Conservation (phyloP, 2,797 vertebrate species). For the Chelonia mydas region DNA sequence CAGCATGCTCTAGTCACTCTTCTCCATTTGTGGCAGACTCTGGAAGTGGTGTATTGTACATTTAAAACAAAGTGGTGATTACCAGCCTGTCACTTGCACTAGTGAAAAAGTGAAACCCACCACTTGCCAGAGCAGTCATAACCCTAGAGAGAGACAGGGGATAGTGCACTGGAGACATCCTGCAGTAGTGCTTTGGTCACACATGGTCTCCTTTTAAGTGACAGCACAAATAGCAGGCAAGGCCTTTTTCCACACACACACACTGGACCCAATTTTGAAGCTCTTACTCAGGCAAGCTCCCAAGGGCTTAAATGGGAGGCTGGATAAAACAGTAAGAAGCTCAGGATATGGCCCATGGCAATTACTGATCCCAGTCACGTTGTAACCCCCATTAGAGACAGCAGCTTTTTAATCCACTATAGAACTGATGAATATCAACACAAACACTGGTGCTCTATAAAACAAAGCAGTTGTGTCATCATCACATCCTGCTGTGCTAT, state of each 20-base stretch:
- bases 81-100: neutral
- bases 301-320: neutral
- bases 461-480: neutral
- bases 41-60: neutral
- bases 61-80: neutral
- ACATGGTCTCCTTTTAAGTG: neutral
- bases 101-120: fast-evolving
- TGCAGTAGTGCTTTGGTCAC: neutral
- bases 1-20: fast-evolving
- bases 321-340: neutral
- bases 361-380: neutral
- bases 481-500: neutral
- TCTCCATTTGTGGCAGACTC: neutral
- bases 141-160: fast-evolving
- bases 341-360: neutral
- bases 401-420: neutral
- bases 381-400: neutral
- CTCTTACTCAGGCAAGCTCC: neutral
- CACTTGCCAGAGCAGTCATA: neutral
- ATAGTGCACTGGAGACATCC: neutral
- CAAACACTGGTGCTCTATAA: neutral
- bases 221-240: neutral
- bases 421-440: neutral
- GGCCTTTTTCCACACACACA: neutral
- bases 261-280: neutral